phyloP scores from a whole-genome alignment of 2,797 vertebrate genomes.

The Crax fasciolata region DNA sequence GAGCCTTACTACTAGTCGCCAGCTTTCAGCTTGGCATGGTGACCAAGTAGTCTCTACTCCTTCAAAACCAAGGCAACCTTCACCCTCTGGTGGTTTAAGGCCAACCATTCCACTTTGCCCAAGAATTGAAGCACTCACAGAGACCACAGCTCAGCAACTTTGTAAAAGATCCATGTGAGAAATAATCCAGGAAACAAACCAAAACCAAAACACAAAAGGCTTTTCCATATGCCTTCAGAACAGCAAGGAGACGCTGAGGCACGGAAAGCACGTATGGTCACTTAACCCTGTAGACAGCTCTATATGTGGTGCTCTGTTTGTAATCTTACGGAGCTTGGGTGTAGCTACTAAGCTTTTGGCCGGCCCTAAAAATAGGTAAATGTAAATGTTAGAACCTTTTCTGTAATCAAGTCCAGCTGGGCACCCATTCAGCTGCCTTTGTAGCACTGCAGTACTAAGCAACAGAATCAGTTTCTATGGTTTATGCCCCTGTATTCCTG shows the following conservation, averaged over 20 bases:
- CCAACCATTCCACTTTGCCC: neutral
- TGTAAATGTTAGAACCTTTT: neutral
- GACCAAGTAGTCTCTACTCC: neutral
- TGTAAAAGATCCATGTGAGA: fast-evolving
- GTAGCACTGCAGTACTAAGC: fast-evolving
- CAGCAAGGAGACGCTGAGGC: neutral
- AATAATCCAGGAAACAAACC: fast-evolving
- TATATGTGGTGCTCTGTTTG: neutral
- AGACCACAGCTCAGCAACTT: neutral
- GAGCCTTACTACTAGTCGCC: neutral
- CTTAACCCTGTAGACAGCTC: neutral
- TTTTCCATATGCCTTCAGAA: neutral
- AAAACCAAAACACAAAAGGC: neutral
- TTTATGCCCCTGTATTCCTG: neutral
- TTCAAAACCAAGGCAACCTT: neutral
- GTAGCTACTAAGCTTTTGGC: neutral
- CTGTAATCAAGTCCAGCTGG: neutral
- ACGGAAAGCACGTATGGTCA: fast-evolving
- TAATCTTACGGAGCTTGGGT: neutral
- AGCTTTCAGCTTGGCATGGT: neutral
- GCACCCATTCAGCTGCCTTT: neutral
- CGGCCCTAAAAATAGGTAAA: neutral
- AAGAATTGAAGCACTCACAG: neutral
- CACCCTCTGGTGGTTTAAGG: neutral
- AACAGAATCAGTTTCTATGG: neutral